Evolutionary conservation across 2,113 vertebrate genomes (phyloP).

Genomic region (Trachemys scripta): DNA sequence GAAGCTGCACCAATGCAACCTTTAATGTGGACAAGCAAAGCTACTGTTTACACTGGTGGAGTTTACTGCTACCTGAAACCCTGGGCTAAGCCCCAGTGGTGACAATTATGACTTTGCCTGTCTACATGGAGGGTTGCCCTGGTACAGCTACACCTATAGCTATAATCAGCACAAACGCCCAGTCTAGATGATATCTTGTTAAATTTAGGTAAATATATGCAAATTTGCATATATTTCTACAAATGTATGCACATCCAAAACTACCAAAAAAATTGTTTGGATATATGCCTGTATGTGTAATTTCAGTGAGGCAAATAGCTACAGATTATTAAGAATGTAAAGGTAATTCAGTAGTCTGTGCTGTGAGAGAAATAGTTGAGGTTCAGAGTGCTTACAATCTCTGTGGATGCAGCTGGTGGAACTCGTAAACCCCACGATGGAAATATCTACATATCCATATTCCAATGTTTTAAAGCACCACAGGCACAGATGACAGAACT

Average conservation of each 20-base stretch:
- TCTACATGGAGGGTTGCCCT: neutral
- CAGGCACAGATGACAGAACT: constrained; percentile 75
- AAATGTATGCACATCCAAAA: constrained; percentile 3
- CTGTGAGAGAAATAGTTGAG: constrained; percentile 74
- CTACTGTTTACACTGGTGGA: neutral
- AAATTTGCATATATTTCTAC: neutral
- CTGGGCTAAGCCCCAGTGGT: neutral
- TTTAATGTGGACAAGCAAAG: neutral
- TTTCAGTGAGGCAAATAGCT: constrained; percentile 48
- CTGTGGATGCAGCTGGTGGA: constrained; percentile 74
- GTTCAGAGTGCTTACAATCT: constrained; percentile 73
- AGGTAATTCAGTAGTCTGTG: constrained; percentile 47
- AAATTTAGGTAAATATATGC: constrained; percentile 46
- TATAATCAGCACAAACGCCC: constrained; percentile 8
- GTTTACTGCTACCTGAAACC: neutral
- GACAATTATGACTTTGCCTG: neutral
- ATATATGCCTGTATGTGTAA: neutral
- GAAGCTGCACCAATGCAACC: neutral
- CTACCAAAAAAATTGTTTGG: neutral
- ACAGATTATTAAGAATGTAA: constrained; percentile 43
- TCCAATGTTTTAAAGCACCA: constrained; percentile 67
- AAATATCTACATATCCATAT: constrained; percentile 70
- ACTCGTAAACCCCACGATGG: constrained; percentile 71
- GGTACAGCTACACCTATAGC: neutral
- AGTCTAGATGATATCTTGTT: neutral